Percentiles rank a stretch among this genome's conserved stretches.
Conservation (phyloP, 2,888 invertebrate species). For the Drosophila ochracea region DNA sequence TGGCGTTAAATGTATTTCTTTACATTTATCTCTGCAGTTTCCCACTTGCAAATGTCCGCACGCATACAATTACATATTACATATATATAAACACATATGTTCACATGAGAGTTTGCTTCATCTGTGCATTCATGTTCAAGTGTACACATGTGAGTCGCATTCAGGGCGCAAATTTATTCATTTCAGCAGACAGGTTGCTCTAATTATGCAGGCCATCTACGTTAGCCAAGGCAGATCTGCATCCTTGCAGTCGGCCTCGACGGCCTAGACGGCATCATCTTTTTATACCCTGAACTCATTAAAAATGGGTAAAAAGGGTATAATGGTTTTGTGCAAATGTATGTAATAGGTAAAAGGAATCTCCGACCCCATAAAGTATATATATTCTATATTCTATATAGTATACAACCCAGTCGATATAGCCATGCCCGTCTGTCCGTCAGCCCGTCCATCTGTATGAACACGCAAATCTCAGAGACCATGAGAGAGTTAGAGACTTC, state of each 20-base stretch:
- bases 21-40: constrained; percentile 29
- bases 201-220: constrained; percentile 65
- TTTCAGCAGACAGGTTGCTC: constrained; percentile 70
- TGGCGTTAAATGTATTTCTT: constrained; percentile 24
- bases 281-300: constrained; percentile 3
- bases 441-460: no score
- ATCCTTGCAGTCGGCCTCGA: constrained; percentile 14
- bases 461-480: no score
- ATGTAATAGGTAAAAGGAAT: no score
- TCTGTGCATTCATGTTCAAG: constrained; percentile 61
- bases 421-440: no score
- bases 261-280: constrained; percentile 13
- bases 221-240: constrained; percentile 6
- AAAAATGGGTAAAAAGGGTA: neutral
- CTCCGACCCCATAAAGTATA: no score
- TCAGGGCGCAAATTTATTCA: constrained; percentile 70
- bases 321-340: no score
- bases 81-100: neutral
- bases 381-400: no score
- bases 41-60: constrained; percentile 27
- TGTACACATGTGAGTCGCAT: constrained; percentile 52
- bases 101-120: constrained; percentile 10
- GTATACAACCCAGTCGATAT: no score
- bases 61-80: constrained; percentile 21
- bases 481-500: no score